phyloP scores from a whole-genome alignment of 2,113 vertebrate genomes.

The Bothrops jararaca region DNA sequence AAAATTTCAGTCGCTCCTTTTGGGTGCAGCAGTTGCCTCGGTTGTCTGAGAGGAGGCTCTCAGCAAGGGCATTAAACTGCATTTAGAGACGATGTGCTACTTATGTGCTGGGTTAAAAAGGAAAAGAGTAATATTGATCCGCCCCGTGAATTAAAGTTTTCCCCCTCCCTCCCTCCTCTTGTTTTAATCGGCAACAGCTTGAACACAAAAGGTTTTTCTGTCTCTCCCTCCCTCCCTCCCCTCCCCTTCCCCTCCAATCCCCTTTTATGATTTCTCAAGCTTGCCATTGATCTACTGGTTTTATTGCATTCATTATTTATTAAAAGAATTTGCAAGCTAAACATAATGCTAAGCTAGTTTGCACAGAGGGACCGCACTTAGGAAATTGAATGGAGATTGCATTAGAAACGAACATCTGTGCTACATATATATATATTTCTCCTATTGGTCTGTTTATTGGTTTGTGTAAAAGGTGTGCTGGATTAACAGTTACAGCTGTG shows the following conservation, averaged over 20 bases:
- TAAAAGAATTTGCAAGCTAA: constrained; percentile 94
- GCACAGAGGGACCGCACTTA: constrained; percentile 87
- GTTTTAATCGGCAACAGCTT: constrained; percentile 72
- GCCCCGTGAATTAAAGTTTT: constrained; percentile 70
- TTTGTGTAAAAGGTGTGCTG: constrained; percentile 83
- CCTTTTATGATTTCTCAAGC: constrained; percentile 83
- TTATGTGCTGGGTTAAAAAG: constrained; percentile 73
- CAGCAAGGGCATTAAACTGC: constrained; percentile 65
- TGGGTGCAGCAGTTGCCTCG: constrained; percentile 61
- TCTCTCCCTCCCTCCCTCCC: constrained; percentile 42
- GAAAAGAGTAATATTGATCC: constrained; percentile 74
- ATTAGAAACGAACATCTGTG: constrained; percentile 91
- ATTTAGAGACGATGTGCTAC: constrained; percentile 64
- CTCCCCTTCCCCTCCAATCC: neutral
- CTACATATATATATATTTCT: constrained; percentile 65
- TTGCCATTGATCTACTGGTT: constrained; percentile 86
- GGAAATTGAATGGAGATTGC: constrained; percentile 92
- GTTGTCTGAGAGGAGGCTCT: constrained; percentile 69
- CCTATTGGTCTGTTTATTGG: constrained; percentile 80
- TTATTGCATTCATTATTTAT: constrained; percentile 94
- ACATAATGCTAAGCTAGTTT: constrained; percentile 88
- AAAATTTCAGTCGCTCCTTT: constrained; percentile 54
- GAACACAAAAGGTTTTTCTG: constrained; percentile 69
- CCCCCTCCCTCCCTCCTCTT: neutral
- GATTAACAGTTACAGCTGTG: constrained; percentile 82